Evolutionary conservation across 2,888 invertebrate genomes (phyloP), one percentile per base, ranked within the genome.

Genomic region (Rotaria sp.): DNA sequence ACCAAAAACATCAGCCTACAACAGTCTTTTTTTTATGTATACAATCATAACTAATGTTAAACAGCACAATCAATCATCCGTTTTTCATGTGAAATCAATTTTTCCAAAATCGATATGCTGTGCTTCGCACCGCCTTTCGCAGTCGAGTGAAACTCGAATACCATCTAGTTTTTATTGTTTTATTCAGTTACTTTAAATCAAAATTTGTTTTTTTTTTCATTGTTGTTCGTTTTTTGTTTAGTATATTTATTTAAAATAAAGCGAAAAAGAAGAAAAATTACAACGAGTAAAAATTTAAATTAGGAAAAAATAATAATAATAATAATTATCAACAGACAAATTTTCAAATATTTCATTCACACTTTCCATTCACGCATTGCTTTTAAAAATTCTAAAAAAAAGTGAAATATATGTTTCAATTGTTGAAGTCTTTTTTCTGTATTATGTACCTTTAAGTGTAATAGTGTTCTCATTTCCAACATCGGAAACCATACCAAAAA

Each of bases 331-430:
- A 26, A 67, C 35, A 18, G 24, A 80, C 26, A 3, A 45, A 80
- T 45, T 45, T 45, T 50, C 50, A 50, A 15, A 18, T 18, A 50
- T 50, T 50, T 50, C 50, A 80, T 45, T 80, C 13, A 80, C 2
- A 80, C 15, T 80, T 80, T 80, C 80, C 80, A 80, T 80, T 80
- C 45, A 45, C 26, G 45, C 80, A 80, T 80, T 26, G 80, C 80
- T 45, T 80, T 41, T 11, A 80, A 45, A 45, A 80, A 80, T 80
- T 80, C 80, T 80, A 80, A 35, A 35, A 7, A 30, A 67, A 59
- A 30, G 5, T 4, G 26, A 41, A 75, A 18, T 10, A 26, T 57
- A n/a, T n/a, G n/a, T n/a, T n/a, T 57, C 7, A 10, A 67, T 35
- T 30, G 13, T 18, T 35, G 3, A 45, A 45, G 8, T 45, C 45